Conservation (phyloP, 2,888 invertebrate genomes). For the Scaptomyza tumidula region DNA sequence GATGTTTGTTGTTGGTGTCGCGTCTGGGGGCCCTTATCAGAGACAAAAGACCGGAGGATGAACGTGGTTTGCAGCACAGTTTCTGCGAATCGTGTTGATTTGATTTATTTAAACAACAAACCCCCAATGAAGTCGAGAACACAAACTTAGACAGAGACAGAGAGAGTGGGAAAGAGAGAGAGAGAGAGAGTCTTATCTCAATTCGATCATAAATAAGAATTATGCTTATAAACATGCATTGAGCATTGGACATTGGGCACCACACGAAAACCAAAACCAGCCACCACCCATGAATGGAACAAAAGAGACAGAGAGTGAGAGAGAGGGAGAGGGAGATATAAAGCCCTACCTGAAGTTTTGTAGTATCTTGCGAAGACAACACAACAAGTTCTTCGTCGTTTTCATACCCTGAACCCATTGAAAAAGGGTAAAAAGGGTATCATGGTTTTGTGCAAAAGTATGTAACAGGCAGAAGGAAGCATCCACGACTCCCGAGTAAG, state of each 20-base stretch:
- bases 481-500: too few relatives aligned
- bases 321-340: not conserved
- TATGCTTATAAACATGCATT: slow-evolving; percentile 74
- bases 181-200: slow-evolving; percentile 64
- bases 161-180: slow-evolving; percentile 1
- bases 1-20: slow-evolving; percentile 26
- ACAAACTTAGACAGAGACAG: slow-evolving; percentile 4
- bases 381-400: slow-evolving; percentile 15
- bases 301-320: not conserved
- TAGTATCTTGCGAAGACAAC: not conserved
- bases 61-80: slow-evolving; percentile 44
- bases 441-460: too few relatives aligned
- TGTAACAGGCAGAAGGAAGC: too few relatives aligned
- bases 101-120: slow-evolving; percentile 74
- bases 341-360: slow-evolving; percentile 29
- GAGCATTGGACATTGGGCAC: slow-evolving; percentile 12
- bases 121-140: slow-evolving; percentile 7
- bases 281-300: slow-evolving; percentile 56
- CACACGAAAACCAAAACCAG: slow-evolving; percentile 29
- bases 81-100: slow-evolving; percentile 81
- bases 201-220: slow-evolving; percentile 80
- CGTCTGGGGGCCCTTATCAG: slow-evolving; percentile 53
- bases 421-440: too few relatives aligned
- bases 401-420: too few relatives aligned
- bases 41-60: slow-evolving; percentile 10